Evolutionary conservation across 2,113 vertebrate genomes (phyloP), one percentile per base, ranked within the genome.

Genomic region (Tricholaema leucomelas): DNA sequence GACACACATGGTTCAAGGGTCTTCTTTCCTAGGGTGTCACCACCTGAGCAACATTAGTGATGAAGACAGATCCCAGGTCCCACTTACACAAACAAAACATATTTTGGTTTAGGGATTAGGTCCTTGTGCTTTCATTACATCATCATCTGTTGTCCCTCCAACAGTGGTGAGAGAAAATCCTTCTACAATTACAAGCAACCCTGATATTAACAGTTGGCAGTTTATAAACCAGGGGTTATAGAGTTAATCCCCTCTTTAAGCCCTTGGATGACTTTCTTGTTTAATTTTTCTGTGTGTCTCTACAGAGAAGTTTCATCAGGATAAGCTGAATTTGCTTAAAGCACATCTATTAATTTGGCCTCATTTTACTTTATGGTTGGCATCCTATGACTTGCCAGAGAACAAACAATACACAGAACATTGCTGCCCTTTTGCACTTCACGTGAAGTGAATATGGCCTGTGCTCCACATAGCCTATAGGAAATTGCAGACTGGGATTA

Each of bases 1-100:
- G 44, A 91, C 16, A 36, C 56, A n/a, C n/a, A 9, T 10, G 28
- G 82, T 77, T 91, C 82, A 91, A 80, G 52, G 80, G 76, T 77
- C 60, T 88, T 93, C 72, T 83, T 91, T 93, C 82, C 94, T 83
- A 73, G 23, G 52, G 55, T 91, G 83, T 81, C 86, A 74, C 79
- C 87, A 89, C 75, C 78, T 94, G 85, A 4, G 2, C 40, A 69
- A 75, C 30, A 87, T 81, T 85, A 96, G 42, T 23, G 58, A 78
- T 44, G n/a, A 85, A 79, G 78, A 67, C 33, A 67, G 23, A 89
- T 85, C 35, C 42, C 56, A 81, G 24, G 63, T 87, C 54, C 30
- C 20, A 12, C 52, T 90, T 74, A 46, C 8, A 72, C 8, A 89
- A 82, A 85, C 44, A 85, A 65, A 93, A 28, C 5, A 28, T 38